A percentile compares a stretch with the other conserved stretches of the same genome.
Evolutionary conservation across 2,888 invertebrate genomes (phyloP).

Genomic region (Patella pellucida): DNA sequence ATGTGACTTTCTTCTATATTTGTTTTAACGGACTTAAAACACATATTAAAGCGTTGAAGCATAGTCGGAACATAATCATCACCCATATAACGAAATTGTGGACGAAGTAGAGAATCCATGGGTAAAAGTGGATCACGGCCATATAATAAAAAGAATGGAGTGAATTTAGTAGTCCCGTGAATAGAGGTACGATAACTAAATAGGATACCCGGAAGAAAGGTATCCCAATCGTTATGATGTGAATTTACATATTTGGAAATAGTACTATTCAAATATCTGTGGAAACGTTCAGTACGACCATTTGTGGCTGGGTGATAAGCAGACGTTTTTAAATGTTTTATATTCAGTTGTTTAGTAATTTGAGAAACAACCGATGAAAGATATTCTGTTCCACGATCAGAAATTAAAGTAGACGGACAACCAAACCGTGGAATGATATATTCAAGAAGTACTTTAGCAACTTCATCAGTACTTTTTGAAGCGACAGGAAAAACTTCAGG

Average conservation of each 20-base stretch:
- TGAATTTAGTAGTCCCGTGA: neutral
- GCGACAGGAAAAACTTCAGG: neutral
- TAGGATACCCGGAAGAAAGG: neutral
- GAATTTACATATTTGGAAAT: constrained; percentile 14
- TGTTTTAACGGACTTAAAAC: neutral
- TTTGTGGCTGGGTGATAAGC: constrained; percentile 16
- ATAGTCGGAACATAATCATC: constrained; percentile 13
- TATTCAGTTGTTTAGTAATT: constrained; percentile 11
- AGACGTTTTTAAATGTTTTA: constrained; percentile 6
- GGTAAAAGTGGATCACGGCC: constrained; percentile 12
- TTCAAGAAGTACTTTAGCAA: neutral
- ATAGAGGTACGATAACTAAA: constrained; percentile 14
- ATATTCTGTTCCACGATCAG: constrained; percentile 20
- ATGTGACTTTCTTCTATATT: neutral
- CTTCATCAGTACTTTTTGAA: neutral
- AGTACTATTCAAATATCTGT: neutral
- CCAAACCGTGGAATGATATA: neutral
- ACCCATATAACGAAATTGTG: neutral
- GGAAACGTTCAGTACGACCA: constrained; percentile 14
- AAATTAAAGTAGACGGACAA: constrained; percentile 1
- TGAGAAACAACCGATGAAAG: neutral
- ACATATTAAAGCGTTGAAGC: neutral
- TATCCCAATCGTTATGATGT: constrained; percentile 8
- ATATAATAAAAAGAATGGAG: constrained; percentile 16
- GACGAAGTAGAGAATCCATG: neutral